phyloP scores from a whole-genome alignment of 2,888 invertebrate species.

The Euspilapteryx auroguttella region DNA sequence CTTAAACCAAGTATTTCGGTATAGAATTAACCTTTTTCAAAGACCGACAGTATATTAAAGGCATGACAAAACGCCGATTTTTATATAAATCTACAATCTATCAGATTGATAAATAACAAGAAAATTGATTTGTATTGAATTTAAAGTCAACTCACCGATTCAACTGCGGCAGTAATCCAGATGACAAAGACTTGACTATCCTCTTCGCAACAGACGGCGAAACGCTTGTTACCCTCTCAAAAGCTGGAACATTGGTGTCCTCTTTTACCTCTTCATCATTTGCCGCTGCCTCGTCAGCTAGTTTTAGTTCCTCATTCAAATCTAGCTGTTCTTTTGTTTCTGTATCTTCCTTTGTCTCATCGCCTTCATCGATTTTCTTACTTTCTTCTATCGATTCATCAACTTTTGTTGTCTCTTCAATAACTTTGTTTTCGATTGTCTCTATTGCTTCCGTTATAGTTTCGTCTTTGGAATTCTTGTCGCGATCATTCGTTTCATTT shows the following conservation, averaged over 20 bases:
- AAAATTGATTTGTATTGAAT: too few relatives aligned
- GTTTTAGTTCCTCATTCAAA: conserved; percentile 29
- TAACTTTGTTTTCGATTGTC: conserved; percentile 10
- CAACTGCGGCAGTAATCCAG: conserved; percentile 77
- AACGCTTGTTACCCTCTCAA: conserved; percentile 54
- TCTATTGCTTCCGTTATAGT: conserved; percentile 8
- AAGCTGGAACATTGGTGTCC: conserved; percentile 25
- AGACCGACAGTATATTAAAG: too few relatives aligned
- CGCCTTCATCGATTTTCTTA: conserved; percentile 14
- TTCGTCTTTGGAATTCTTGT: conserved; percentile 2
- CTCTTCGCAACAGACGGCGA: conserved; percentile 74
- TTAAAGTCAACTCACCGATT: conserved; percentile 68
- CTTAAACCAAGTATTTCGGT: too few relatives aligned
- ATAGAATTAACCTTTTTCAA: too few relatives aligned
- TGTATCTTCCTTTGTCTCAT: conserved; percentile 12
- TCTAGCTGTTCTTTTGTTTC: conserved; percentile 15
- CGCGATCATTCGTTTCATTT: conserved; percentile 10
- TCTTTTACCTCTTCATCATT: conserved; percentile 33
- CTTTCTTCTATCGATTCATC: conserved; percentile 10
- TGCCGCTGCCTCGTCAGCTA: conserved; percentile 29
- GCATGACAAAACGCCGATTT: too few relatives aligned
- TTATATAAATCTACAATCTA: too few relatives aligned
- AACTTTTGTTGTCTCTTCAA: conserved; percentile 9
- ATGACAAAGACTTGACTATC: conserved; percentile 71
- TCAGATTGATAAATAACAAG: too few relatives aligned